A percentile compares a stretch with the other conserved stretches of the same genome.
Conservation (phyloP, 2,888 invertebrate species). For the Chloroclysta siterata region DNA sequence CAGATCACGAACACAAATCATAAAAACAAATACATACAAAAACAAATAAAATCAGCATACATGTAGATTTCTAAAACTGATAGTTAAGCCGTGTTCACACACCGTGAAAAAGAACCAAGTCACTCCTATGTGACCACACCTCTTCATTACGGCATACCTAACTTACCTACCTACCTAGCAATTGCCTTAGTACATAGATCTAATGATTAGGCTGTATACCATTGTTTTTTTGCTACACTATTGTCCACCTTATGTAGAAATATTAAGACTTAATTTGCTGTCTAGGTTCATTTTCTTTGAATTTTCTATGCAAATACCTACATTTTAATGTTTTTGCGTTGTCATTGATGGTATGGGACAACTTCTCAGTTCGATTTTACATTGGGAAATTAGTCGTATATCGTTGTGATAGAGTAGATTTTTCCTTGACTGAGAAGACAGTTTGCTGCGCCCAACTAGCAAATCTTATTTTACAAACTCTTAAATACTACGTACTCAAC, state of each 20-base stretch:
- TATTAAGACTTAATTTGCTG: background rate
- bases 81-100: constrained; percentile 53
- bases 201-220: constrained; percentile 45
- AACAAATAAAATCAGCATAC: constrained; percentile 29
- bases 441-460: too few relatives aligned
- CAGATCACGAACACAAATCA: background rate
- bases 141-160: constrained; percentile 54
- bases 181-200: constrained; percentile 51
- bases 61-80: constrained; percentile 40
- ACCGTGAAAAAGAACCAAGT: constrained; percentile 62
- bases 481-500: too few relatives aligned
- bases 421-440: background rate
- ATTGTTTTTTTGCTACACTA: constrained; percentile 23
- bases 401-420: background rate
- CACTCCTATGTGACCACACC: constrained; percentile 74
- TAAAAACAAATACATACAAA: constrained; percentile 15
- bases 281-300: background rate
- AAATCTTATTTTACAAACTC: too few relatives aligned
- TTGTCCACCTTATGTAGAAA: constrained; percentile 18
- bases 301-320: background rate
- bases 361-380: background rate
- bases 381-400: constrained; percentile 1
- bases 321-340: constrained; percentile 13
- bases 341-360: constrained; percentile 4
- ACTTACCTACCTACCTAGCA: constrained; percentile 31